Percentiles rank a stretch among this genome's conserved stretches.
Conservation (phyloP, 35 echinoderm and acorn worm genomes). For the Anneissia japonica region DNA sequence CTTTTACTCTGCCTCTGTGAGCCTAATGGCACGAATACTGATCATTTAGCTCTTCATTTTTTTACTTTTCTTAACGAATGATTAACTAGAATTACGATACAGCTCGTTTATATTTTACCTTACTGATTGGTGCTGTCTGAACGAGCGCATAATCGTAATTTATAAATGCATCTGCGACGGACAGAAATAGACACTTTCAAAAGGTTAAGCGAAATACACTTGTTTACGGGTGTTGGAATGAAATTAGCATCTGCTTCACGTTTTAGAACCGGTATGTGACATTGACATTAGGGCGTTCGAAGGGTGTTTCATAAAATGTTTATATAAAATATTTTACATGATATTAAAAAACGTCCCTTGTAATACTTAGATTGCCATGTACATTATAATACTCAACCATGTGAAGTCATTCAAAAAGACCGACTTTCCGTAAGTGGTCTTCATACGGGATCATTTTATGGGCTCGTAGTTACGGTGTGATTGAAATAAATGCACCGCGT, state of each 20-base stretch:
- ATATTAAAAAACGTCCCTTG: no score
- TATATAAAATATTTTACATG: no score
- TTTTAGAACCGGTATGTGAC: background rate
- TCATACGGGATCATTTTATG: no score
- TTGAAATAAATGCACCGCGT: no score
- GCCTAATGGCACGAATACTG: no score
- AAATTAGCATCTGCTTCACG: background rate
- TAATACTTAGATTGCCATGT: no score
- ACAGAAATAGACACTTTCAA: background rate
- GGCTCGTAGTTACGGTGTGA: no score
- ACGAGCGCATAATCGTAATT: background rate
- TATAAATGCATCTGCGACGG: background rate
- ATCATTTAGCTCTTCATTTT: no score
- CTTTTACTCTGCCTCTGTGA: no score
- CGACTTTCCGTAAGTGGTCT: no score
- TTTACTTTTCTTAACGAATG: background rate
- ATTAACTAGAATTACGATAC: background rate
- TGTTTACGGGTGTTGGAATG: background rate
- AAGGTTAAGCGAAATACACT: background rate
- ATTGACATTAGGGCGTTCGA: background rate
- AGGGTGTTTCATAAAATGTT: background rate
- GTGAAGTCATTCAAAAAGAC: no score
- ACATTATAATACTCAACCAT: no score
- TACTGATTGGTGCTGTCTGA: background rate
- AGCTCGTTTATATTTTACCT: background rate